These are phyloP conservation scores for Lasioglossum vierecki DNA, from an alignment of 2,888 invertebrate genomes.

Conservation along the genomic window DNA sequence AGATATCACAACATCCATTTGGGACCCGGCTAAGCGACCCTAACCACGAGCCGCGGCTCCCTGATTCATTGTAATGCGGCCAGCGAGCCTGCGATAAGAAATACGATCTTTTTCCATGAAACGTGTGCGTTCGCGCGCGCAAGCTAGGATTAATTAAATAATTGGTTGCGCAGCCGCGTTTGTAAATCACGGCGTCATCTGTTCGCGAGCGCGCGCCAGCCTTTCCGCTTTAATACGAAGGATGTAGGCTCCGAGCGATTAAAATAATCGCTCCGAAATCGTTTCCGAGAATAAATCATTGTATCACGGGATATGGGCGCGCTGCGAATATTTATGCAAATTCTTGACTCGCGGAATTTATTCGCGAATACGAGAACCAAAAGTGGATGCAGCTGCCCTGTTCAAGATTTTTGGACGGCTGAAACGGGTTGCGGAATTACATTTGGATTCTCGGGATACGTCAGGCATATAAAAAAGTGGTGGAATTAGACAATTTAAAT, in stretches of 20 bases:
- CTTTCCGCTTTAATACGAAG: conserved; percentile 10
- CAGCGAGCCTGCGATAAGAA: conserved; percentile 43
- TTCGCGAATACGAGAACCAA: neutral
- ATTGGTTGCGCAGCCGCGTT: conserved; percentile 30
- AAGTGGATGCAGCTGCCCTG: neutral
- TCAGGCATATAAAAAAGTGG: neutral
- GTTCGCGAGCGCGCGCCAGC: conserved; percentile 14
- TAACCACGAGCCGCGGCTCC: conserved; percentile 16
- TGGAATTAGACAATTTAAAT: neutral
- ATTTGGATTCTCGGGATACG: neutral
- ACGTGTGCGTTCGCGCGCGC: conserved; percentile 5
- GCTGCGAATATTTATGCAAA: neutral
- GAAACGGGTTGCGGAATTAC: neutral
- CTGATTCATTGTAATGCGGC: conserved; percentile 60
- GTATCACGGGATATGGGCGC: neutral
- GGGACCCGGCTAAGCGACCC: conserved; percentile 33
- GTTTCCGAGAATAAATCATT: neutral
- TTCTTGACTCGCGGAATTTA: neutral
- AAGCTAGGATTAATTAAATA: conserved; percentile 51
- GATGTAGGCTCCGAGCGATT: conserved; percentile 4
- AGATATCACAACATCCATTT: conserved; percentile 69
- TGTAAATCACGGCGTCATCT: conserved; percentile 39
- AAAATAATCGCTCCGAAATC: neutral
- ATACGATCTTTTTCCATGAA: conserved; percentile 40
- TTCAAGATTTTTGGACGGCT: neutral